These are phyloP conservation scores for Danio jaintianensis DNA, from an alignment of 2,797 vertebrate species.

Conservation along the genomic window DNA sequence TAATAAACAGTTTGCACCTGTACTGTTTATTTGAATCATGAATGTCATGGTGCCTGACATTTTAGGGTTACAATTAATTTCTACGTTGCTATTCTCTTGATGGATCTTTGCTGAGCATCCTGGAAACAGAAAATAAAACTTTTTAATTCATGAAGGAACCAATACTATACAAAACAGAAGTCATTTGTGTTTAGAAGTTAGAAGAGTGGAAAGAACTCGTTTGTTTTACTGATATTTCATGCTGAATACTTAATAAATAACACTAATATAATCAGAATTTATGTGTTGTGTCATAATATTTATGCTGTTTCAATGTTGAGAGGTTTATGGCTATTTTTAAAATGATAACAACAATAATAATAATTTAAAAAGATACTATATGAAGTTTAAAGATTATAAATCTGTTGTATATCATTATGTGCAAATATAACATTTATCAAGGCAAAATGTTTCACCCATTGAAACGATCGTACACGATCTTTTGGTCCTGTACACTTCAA, in stretches of 20 bases:
- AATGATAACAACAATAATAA: neutral
- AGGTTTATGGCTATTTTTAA: neutral
- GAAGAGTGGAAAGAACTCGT: neutral
- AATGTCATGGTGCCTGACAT: fast-evolving
- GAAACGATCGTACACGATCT: neutral
- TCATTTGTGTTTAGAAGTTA: neutral
- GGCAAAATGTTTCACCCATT: neutral
- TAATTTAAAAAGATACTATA: neutral
- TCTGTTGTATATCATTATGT: neutral
- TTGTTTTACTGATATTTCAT: neutral
- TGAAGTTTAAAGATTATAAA: neutral
- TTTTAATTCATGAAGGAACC: neutral
- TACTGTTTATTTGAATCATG: slow-evolving; percentile 66
- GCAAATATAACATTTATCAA: neutral
- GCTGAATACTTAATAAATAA: too few relatives aligned
- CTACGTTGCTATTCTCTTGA: fast-evolving
- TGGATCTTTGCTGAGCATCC: fast-evolving
- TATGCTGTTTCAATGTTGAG: neutral
- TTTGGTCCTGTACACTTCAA: neutral
- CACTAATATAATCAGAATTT: neutral
- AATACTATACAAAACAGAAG: neutral
- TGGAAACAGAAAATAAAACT: neutral
- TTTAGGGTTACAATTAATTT: fast-evolving
- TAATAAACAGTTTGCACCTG: slow-evolving; percentile 60
- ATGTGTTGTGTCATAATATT: neutral